Percentiles rank a stretch among this genome's conserved stretches.
phyloP scores from a whole-genome alignment of 2,797 vertebrate species.

The Zalophus californianus region DNA sequence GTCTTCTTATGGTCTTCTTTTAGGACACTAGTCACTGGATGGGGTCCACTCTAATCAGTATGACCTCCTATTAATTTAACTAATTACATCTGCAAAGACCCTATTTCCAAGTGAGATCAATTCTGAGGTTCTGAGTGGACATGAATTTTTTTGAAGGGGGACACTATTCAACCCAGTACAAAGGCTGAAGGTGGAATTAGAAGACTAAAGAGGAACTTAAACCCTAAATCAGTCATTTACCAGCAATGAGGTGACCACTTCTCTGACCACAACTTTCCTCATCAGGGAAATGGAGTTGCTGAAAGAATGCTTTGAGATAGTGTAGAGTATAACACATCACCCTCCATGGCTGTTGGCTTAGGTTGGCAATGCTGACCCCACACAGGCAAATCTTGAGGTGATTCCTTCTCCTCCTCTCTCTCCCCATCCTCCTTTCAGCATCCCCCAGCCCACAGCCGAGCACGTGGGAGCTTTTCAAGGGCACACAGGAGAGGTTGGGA shows the following conservation, averaged over 20 bases:
- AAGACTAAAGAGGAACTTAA: background rate
- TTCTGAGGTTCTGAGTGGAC: background rate
- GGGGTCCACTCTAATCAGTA: background rate
- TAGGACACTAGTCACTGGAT: background rate
- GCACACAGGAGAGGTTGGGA: background rate
- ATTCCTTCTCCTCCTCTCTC: background rate
- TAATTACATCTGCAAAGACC: background rate
- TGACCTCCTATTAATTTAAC: background rate
- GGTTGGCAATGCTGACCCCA: background rate
- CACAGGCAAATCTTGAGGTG: background rate
- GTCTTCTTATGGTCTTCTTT: background rate
- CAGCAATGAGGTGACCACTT: background rate
- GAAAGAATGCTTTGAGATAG: background rate
- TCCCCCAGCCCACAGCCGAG: background rate
- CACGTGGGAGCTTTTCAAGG: background rate
- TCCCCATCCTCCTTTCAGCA: background rate
- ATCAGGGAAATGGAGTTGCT: background rate
- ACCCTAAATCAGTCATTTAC: background rate
- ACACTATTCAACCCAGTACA: background rate
- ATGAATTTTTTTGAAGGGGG: accelerated
- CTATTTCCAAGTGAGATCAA: background rate
- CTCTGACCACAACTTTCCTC: background rate
- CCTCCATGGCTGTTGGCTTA: background rate
- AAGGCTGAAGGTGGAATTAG: too few species aligned
- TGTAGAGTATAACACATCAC: background rate